These are phyloP conservation scores for Leptarthrus brevirostris DNA, from an alignment of 2,888 invertebrate genomes.

Conservation along the genomic window DNA sequence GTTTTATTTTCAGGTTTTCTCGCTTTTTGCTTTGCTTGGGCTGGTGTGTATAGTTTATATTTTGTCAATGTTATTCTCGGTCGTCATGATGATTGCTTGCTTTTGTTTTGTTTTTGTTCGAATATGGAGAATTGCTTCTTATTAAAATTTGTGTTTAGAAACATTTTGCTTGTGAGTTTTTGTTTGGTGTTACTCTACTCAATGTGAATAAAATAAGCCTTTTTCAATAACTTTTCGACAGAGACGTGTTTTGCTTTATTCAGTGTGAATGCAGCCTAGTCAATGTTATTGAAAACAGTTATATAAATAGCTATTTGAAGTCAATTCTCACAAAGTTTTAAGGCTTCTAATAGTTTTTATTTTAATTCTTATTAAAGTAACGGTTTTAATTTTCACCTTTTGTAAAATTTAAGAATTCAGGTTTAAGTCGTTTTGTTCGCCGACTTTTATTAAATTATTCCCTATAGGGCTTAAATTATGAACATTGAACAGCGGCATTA, in stretches of 20 bases:
- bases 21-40: background rate
- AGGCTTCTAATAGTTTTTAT: too few relatives aligned
- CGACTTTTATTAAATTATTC: too few relatives aligned
- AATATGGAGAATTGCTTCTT: background rate
- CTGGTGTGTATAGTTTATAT: background rate
- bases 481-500: too few relatives aligned
- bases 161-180: background rate
- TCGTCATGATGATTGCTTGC: too few relatives aligned
- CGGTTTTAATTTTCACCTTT: too few relatives aligned
- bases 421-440: too few relatives aligned
- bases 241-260: background rate
- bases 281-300: too few relatives aligned
- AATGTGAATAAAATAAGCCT: background rate
- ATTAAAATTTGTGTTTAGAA: background rate
- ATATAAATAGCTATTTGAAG: too few relatives aligned
- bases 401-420: too few relatives aligned
- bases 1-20: background rate
- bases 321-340: too few relatives aligned
- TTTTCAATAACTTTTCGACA: background rate
- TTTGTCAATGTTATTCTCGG: background rate
- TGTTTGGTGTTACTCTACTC: background rate
- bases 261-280: background rate
- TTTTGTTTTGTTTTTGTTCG: background rate
- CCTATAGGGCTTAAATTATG: too few relatives aligned
- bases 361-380: too few relatives aligned